Conservation (phyloP, 2,113 vertebrate species). For the Numenius arquata region DNA sequence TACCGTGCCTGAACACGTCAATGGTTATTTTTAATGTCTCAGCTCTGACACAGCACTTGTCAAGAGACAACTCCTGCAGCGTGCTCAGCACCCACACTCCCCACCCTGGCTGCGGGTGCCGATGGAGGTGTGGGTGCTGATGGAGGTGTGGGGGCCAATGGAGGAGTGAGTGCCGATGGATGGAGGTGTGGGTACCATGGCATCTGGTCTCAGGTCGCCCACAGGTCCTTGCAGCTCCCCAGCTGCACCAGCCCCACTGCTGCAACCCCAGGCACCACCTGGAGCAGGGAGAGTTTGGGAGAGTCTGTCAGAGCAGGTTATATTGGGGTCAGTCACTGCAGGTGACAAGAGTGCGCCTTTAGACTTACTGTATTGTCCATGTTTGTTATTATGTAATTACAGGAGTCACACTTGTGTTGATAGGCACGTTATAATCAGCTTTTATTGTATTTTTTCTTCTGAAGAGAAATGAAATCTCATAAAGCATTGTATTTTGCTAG, state of each 20-base stretch:
- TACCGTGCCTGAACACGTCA: not conserved
- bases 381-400: not conserved
- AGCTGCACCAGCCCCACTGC: accelerated
- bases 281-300: not conserved
- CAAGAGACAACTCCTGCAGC: not conserved
- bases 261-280: accelerated
- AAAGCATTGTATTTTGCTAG: not conserved
- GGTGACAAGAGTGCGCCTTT: accelerated
- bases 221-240: accelerated
- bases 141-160: not conserved
- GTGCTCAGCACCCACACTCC: not conserved
- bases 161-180: not conserved
- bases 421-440: not conserved
- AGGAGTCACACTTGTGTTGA: not conserved
- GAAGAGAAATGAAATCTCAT: not conserved
- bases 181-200: not conserved
- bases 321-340: not conserved
- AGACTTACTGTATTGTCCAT: not conserved
- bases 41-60: not conserved
- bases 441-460: not conserved
- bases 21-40: conserved; percentile 29
- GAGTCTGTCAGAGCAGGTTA: not conserved
- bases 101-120: not conserved
- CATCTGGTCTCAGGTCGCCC: accelerated
- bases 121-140: no score